phyloP scores from a whole-genome alignment of 1,140 invertebrate genomes.

The Drosophila azteca region DNA sequence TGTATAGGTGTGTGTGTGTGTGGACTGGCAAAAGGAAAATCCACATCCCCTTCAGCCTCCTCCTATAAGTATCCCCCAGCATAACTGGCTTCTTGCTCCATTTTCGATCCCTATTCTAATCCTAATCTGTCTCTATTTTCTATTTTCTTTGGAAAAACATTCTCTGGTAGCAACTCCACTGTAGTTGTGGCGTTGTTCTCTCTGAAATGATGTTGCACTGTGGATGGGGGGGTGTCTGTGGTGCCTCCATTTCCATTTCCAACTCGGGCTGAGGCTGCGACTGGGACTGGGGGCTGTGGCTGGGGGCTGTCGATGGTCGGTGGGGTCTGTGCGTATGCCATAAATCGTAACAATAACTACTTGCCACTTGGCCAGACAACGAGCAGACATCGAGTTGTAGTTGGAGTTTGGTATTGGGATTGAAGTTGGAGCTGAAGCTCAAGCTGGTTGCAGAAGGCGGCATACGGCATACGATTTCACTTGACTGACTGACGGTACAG shows the following conservation, averaged over 20 bases:
- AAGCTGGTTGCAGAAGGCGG: slow-evolving; percentile 37
- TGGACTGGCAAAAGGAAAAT: no score
- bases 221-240: neutral
- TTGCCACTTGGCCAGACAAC: slow-evolving; percentile 70
- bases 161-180: neutral
- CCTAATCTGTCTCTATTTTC: neutral
- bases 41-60: no score
- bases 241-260: no score
- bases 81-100: no score
- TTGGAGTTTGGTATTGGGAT: slow-evolving; percentile 14
- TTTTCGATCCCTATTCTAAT: neutral
- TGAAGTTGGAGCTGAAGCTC: slow-evolving; percentile 16
- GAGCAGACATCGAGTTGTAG: slow-evolving; percentile 47
- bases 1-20: no score
- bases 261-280: neutral
- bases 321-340: slow-evolving; percentile 65
- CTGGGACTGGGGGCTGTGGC: neutral
- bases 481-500: slow-evolving; percentile 54
- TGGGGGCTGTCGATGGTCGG: neutral
- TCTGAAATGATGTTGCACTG: no score
- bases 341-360: slow-evolving; percentile 78
- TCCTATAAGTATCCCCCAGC: no score
- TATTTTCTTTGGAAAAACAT: no score
- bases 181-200: slow-evolving; percentile 4
- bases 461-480: slow-evolving; percentile 71